Evolutionary conservation across 2,113 vertebrate genomes (phyloP).

Genomic region (Zeus faber): DNA sequence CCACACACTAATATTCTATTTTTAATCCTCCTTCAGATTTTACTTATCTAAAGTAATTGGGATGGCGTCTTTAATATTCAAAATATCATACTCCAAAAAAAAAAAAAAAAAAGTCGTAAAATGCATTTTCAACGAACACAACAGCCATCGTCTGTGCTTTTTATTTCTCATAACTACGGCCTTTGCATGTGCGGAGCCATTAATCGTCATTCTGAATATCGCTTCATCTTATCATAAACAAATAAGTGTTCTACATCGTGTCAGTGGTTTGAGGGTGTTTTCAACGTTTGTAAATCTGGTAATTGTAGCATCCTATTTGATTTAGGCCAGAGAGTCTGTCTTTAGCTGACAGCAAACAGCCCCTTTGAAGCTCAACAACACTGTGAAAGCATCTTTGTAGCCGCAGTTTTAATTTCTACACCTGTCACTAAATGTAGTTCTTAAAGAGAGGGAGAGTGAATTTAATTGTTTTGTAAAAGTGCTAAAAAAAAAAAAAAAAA

Average conservation of each 20-base stretch:
- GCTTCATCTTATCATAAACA: conserved; percentile 57
- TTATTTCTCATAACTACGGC: conserved; percentile 43
- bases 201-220: conserved; percentile 40
- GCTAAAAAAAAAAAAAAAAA: conserved; percentile 4
- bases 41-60: too few relatives aligned
- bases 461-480: conserved; percentile 21
- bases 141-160: conserved; percentile 34
- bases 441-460: conserved; percentile 15
- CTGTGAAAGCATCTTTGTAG: conserved; percentile 12
- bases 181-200: conserved; percentile 60
- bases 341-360: conserved; percentile 21
- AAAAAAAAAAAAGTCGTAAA: conserved; percentile 1
- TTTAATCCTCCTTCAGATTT: too few relatives aligned
- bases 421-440: conserved; percentile 23
- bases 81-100: too few relatives aligned
- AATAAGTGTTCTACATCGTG: conserved; percentile 37
- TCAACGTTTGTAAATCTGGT: conserved; percentile 25
- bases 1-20: conserved; percentile 21
- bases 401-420: conserved; percentile 2
- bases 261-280: conserved; percentile 37
- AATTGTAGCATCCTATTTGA: conserved; percentile 36
- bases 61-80: too few relatives aligned
- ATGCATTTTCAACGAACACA: conserved; percentile 34
- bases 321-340: conserved; percentile 30
- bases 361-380: conserved; percentile 23